phyloP scores from a whole-genome alignment of 2,797 vertebrate species.

The Tapirus indicus region DNA sequence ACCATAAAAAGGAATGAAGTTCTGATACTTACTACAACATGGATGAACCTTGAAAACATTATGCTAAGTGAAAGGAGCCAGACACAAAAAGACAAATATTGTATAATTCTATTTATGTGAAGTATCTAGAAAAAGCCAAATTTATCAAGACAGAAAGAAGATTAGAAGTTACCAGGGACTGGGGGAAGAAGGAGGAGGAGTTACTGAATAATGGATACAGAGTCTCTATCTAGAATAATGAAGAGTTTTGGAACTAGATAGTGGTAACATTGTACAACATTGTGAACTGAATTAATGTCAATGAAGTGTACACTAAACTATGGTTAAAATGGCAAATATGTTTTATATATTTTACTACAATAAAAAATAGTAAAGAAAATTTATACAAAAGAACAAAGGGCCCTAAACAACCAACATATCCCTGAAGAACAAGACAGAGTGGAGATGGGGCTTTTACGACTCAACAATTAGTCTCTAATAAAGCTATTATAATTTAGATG shows the following conservation, averaged over 20 bases:
- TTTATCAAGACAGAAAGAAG: not conserved
- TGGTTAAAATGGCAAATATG: not conserved
- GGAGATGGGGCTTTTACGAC: not conserved
- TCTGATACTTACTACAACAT: not conserved
- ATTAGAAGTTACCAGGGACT: not conserved
- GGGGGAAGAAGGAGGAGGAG: not conserved
- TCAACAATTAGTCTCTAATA: not conserved
- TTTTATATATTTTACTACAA: not conserved
- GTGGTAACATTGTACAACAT: not conserved
- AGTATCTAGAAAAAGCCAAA: not conserved
- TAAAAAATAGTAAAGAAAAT: slow-evolving; percentile 18
- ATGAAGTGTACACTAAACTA: not conserved
- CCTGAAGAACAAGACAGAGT: not conserved
- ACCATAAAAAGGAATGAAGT: not conserved
- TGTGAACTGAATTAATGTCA: not conserved
- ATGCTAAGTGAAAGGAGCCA: slow-evolving; percentile 22
- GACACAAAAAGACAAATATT: not conserved
- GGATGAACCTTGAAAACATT: not conserved
- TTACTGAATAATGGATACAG: not conserved
- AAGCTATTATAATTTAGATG: not conserved
- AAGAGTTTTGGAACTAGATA: not conserved
- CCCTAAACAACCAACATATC: not conserved
- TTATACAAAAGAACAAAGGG: not conserved
- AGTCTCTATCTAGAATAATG: not conserved
- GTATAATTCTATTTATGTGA: not conserved